phyloP scores from a whole-genome alignment of 53 echinoderm and acorn worm genomes.

The Patiria pectinifera region DNA sequence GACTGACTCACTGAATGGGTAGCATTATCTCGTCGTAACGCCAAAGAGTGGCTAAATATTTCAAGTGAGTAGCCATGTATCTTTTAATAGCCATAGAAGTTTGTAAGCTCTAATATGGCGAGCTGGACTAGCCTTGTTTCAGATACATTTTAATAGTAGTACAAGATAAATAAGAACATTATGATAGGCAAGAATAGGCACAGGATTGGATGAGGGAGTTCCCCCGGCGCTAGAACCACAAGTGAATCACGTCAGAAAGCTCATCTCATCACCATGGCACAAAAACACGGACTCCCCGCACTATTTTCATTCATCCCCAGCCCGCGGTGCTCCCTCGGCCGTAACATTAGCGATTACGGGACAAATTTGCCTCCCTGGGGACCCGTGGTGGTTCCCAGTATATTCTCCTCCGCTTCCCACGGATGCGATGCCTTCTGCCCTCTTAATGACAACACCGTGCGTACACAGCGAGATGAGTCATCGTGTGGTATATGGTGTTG shows the following conservation, averaged over 20 bases:
- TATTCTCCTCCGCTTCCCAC: not conserved
- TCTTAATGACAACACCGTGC: conserved; percentile 20
- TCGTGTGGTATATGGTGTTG: not conserved
- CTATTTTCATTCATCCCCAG: not conserved
- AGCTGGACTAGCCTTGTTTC: too few relatives aligned
- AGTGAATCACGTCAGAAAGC: conserved; percentile 3
- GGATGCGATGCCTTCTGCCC: not conserved
- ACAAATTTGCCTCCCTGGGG: conserved; percentile 18
- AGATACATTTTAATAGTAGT: too few relatives aligned
- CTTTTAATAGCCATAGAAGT: too few relatives aligned
- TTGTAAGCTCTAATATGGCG: too few relatives aligned
- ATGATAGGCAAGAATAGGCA: not conserved
- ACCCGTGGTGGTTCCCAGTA: conserved; percentile 1
- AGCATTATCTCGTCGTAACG: too few relatives aligned
- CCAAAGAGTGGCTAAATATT: too few relatives aligned
- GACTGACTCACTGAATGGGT: too few relatives aligned
- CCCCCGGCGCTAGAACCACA: not conserved
- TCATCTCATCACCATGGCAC: not conserved
- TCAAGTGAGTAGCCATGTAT: too few relatives aligned
- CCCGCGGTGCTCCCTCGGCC: not conserved
- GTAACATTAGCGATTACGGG: conserved; percentile 48
- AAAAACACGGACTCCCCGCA: not conserved
- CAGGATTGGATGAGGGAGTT: not conserved
- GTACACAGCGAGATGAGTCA: conserved; percentile 33
- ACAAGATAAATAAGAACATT: not conserved